Percentiles rank a stretch among this genome's conserved stretches.
These are phyloP conservation scores for Trachelus stipa DNA, from an alignment of 2,888 invertebrate species.

Conservation along the genomic window DNA sequence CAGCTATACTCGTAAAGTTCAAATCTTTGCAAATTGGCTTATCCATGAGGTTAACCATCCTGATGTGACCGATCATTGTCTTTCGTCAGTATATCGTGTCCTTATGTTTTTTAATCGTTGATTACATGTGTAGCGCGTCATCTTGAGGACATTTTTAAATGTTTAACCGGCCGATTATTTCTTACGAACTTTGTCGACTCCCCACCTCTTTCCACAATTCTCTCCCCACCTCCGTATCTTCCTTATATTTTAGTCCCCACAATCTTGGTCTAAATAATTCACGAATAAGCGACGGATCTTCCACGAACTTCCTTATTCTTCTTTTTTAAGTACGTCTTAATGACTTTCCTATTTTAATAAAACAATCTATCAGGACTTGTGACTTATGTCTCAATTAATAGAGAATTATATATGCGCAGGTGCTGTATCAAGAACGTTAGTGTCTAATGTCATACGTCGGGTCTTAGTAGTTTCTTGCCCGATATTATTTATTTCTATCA, in stretches of 20 bases:
- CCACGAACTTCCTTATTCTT: background rate
- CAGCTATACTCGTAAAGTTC: background rate
- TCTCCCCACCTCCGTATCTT: background rate
- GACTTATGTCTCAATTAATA: background rate
- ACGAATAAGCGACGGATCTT: background rate
- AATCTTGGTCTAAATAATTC: background rate
- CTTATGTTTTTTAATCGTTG: background rate
- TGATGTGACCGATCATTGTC: background rate
- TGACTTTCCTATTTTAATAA: background rate
- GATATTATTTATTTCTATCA: background rate
- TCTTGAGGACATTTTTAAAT: background rate
- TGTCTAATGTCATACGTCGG: background rate
- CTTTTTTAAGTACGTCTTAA: background rate
- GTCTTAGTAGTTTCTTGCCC: background rate
- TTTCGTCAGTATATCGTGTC: background rate
- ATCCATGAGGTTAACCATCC: background rate
- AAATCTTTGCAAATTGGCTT: background rate
- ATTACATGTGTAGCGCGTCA: background rate
- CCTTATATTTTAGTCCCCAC: background rate
- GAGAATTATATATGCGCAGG: background rate
- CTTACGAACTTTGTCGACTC: background rate
- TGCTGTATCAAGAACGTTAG: background rate
- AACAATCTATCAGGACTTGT: background rate
- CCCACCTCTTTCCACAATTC: background rate
- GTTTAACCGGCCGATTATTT: background rate